Evolutionary conservation across 2,888 invertebrate species (phyloP), one percentile per base, ranked within the genome.

Genomic region (Clivina fossor): DNA sequence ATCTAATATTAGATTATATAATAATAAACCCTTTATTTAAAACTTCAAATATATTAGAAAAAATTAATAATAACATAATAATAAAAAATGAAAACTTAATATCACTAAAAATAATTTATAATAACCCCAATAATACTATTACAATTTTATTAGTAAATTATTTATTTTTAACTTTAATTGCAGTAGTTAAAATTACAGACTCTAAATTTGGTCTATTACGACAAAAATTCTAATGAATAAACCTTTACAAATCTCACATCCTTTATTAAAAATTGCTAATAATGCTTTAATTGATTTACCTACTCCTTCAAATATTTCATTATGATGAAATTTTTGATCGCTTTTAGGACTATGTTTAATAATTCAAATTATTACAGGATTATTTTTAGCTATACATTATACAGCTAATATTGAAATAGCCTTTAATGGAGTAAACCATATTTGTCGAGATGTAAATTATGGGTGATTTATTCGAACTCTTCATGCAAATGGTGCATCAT

Each of bases 371-470:
- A 58, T 82, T 53, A 81, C 84, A 19, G 86, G 86, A 32, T 63
- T 86, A 69, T 83, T 87, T 69, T 68, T 86, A 76, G 79, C 85
- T 0, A 83, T 86, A 78, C 84, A 86, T 66, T 86, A 85, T 66
- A 78, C 79, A 15, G 77, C 83, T 8, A 78, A 84, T 74, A 77
- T 82, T 68, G 76, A 78, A 63, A 58, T 80, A 72, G 84, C 86
- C 1, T 86, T 86, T 76, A 74, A 78, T 66, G 84, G 83, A 65
- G 76, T 86, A 26, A 77, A 80, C 61, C 84, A 85, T 70, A 86
- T 87, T 74, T 81, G 80, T 20, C 84, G 84, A 68, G 81, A 87
- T 75, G 81, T 86, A 60, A 85, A 84, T 67, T 79, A 80, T 68
- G 85, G 85, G 0, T 86, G 85, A 80, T 62, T 85, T 70, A 71